Evolutionary conservation across 2,888 invertebrate species (phyloP), one percentile per base, ranked within the genome.

Genomic region (Hirtodrosophila cameraria): DNA sequence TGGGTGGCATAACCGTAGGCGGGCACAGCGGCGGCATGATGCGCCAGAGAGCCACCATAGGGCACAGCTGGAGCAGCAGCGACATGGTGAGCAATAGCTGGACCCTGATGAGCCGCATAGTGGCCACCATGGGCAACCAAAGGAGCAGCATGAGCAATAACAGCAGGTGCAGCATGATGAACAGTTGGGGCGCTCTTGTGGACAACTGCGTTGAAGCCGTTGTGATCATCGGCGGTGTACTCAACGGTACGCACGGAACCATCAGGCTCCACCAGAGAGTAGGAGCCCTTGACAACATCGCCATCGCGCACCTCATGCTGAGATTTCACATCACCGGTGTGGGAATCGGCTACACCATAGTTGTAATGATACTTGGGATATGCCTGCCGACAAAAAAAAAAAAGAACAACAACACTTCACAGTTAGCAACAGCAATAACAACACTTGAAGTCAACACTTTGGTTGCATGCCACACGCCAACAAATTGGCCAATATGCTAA

Each of bases 221-320:
- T 90, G 76, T 90, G 90, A 39, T 91, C 91, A 84, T 91, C 91
- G 59, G 91, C 91, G 69, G 90, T 90, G 68, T 91, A 91, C 72
- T 91, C 91, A 42, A 91, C 91, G 62, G 91, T 91, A 63, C 91
- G 91, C 68, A 91, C 91, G 52, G 91, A 91, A 86, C 91, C 91
- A 58, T 91, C 91, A 60, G 91, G 91, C 82, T 91, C 91, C 39
- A 91, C 91, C 70, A 91, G 85, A 33, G 91, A 91, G 87, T 91
- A 91, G 64, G 91, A 91, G 75, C 91, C 91, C 88, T 91, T 91
- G 41, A 91, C 91, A 38, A 91, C 91, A 88, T 91, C 91, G 53
- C 91, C 91, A 63, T 91, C 91, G 63, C 91, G 91, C 46, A 90
- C 90, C 83, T 91, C 91, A 60, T 90, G 90, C 84, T 91, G 91